Evolutionary conservation across 2,888 invertebrate genomes (phyloP).

Genomic region (Drosophila picticornis): DNA sequence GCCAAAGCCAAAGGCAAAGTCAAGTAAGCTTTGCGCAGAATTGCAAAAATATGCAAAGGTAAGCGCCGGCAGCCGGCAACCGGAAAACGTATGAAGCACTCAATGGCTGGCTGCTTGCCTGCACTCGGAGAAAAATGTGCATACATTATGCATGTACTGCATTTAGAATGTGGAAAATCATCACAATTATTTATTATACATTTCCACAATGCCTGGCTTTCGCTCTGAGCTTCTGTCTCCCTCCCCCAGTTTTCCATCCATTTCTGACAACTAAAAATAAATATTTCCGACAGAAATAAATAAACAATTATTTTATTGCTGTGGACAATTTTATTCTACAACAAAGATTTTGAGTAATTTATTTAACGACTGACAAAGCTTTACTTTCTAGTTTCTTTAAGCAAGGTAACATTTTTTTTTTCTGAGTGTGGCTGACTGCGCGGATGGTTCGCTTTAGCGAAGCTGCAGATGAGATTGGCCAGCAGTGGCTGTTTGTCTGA

Average conservation of each 20-base stretch:
- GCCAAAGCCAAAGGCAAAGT: constrained; percentile 46
- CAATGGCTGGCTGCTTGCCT: constrained; percentile 10
- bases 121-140: constrained; percentile 3
- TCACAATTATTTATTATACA: constrained; percentile 2
- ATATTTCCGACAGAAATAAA: too few relatives aligned
- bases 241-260: not conserved
- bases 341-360: too few relatives aligned
- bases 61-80: constrained; percentile 48
- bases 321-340: too few relatives aligned
- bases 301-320: not conserved
- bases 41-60: constrained; percentile 83
- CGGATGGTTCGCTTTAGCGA: constrained; percentile 15
- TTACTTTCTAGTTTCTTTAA: not conserved
- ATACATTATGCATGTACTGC: not conserved
- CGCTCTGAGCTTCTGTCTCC: not conserved
- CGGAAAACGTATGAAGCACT: constrained; percentile 30
- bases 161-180: constrained; percentile 1
- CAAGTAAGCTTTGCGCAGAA: constrained; percentile 79
- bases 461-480: constrained; percentile 41
- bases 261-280: not conserved
- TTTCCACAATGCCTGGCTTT: not conserved
- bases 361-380: too few relatives aligned
- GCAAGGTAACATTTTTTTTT: not conserved
- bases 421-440: not conserved
- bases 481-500: constrained; percentile 35